Conservation (phyloP, 2,797 vertebrate genomes). For the Petrocephalus schoutedeni region DNA sequence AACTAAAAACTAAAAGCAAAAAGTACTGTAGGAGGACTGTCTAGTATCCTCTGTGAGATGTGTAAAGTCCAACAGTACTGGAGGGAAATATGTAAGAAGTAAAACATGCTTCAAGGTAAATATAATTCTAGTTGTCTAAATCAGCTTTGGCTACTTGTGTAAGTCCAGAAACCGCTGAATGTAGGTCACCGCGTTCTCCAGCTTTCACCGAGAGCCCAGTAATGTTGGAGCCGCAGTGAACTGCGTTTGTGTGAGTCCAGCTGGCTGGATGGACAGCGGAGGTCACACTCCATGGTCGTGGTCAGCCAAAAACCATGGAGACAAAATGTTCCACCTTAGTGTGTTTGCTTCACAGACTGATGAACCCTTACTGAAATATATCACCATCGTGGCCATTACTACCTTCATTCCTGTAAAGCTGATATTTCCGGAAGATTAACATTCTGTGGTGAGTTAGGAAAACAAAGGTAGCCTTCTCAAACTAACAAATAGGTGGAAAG, state of each 20-base stretch:
- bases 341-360: not conserved
- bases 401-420: not conserved
- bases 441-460: not conserved
- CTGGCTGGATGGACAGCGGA: not conserved
- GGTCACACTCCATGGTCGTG: not conserved
- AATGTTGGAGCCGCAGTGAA: not conserved
- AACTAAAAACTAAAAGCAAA: not conserved
- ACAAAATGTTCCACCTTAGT: not conserved
- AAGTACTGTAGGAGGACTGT: not conserved
- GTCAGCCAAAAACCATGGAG: not conserved
- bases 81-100: not conserved
- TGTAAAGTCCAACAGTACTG: not conserved
- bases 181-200: conserved; percentile 24
- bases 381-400: not conserved
- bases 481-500: not conserved
- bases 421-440: not conserved
- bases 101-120: not conserved
- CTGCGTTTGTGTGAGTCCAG: not conserved
- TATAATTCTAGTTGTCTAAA: not conserved
- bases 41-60: not conserved
- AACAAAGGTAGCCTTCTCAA: not conserved
- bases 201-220: not conserved
- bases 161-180: conserved; percentile 1
- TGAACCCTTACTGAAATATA: not conserved
- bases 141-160: not conserved